A percentile compares a stretch with the other conserved stretches of the same genome.
phyloP scores from a whole-genome alignment of 53 echinoderm and acorn worm species.

The Echinarachnius parma region DNA sequence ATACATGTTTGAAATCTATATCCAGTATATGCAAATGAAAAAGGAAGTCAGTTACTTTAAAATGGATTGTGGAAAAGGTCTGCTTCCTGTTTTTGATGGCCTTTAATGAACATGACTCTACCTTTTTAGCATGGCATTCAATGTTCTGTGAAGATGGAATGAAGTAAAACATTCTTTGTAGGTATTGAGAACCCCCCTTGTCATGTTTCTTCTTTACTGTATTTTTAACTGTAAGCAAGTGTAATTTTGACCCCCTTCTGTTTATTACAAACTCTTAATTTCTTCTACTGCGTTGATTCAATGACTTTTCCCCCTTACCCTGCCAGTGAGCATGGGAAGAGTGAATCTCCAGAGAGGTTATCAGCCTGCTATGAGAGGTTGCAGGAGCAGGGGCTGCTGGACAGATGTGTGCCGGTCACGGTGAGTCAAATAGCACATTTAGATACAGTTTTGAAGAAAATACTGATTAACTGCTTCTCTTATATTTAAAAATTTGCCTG shows the following conservation, averaged over 20 bases:
- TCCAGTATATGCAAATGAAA: no score
- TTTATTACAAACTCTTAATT: no score
- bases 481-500: background rate
- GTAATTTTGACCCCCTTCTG: background rate
- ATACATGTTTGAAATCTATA: no score
- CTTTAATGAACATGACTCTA: no score
- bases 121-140: no score
- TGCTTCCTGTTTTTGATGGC: no score
- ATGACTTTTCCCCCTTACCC: background rate
- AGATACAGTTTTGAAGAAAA: background rate
- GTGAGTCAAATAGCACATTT: constrained; percentile 26
- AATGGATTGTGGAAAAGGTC: no score
- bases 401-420: constrained; percentile 67
- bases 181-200: background rate
- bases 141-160: no score
- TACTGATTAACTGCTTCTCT: no score
- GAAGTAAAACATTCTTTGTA: no score
- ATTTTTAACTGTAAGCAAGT: background rate
- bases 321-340: constrained; percentile 48
- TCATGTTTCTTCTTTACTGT: background rate
- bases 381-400: constrained; percentile 53
- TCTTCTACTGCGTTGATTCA: no score
- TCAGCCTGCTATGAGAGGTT: constrained; percentile 43
- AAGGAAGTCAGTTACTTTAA: no score
- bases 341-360: constrained; percentile 60